Percentiles rank a stretch among this genome's conserved stretches.
phyloP scores from a whole-genome alignment of 1,140 invertebrate genomes.

The Zaprionus nigranus region DNA sequence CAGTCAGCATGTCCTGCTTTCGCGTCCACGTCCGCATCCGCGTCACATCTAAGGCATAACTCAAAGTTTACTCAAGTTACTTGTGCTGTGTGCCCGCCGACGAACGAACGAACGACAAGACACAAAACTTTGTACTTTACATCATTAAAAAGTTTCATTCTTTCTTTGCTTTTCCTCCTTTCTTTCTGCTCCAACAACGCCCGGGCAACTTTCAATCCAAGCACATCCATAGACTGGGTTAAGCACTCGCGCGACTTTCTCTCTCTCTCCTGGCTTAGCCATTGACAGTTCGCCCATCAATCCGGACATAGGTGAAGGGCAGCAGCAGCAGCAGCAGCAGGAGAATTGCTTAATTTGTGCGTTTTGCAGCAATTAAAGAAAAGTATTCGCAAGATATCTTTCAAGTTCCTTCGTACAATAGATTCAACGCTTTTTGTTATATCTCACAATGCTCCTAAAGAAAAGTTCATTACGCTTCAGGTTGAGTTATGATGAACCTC shows the following conservation, averaged over 20 bases:
- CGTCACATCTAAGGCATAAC: conserved; percentile 73
- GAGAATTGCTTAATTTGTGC: conserved; percentile 64
- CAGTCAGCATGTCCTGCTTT: conserved; percentile 12
- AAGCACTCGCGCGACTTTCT: conserved; percentile 66
- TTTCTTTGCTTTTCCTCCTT: conserved; percentile 55
- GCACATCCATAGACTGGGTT: conserved; percentile 64
- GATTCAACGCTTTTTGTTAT: conserved; percentile 17
- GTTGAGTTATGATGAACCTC: conserved; percentile 5
- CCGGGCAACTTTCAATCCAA: conserved; percentile 60
- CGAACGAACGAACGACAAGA: conserved; percentile 76
- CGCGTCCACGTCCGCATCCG: conserved; percentile 32
- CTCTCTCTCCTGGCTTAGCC: conserved; percentile 60
- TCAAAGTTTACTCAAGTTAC: conserved; percentile 83
- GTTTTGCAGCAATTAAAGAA: conserved; percentile 53
- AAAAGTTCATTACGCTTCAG: conserved; percentile 31
- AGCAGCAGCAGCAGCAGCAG: not conserved
- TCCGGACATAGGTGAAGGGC: conserved; percentile 31
- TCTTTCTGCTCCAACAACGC: conserved; percentile 2
- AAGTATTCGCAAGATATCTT: conserved; percentile 31
- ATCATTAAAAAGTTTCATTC: conserved; percentile 83
- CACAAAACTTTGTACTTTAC: conserved; percentile 83
- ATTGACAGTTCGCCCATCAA: conserved; percentile 78
- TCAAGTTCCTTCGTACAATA: conserved; percentile 37
- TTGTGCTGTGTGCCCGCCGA: conserved; percentile 58
- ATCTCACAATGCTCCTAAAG: not conserved